These are phyloP conservation scores for Monomorium pharaonis DNA, from an alignment of 1,140 invertebrate genomes.

Conservation along the genomic window DNA sequence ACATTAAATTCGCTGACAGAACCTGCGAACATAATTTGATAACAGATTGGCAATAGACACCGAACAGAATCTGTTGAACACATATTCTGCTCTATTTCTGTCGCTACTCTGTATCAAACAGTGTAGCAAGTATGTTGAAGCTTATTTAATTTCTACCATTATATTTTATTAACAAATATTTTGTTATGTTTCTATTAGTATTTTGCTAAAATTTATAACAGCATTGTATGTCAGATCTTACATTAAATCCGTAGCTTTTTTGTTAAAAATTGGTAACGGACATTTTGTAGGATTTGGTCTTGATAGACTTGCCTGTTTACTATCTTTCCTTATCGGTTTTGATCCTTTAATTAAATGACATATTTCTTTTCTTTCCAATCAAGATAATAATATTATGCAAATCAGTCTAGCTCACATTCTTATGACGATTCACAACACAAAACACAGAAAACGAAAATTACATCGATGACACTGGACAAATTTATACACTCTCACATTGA, in stretches of 20 bases:
- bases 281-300: not conserved
- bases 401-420: not conserved
- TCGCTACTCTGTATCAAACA: not conserved
- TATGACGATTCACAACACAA: not conserved
- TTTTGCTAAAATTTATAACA: not conserved
- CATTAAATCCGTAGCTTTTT: not conserved
- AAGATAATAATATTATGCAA: not conserved
- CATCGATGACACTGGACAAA: slow-evolving; percentile 71
- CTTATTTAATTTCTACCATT: not conserved
- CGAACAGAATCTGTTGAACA: not conserved
- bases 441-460: slow-evolving; percentile 35
- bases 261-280: not conserved
- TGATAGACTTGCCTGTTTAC: not conserved
- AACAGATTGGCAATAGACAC: not conserved
- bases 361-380: not conserved
- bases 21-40: not conserved
- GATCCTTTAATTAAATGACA: not conserved
- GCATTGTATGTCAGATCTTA: not conserved
- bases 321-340: not conserved
- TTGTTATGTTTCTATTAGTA: not conserved
- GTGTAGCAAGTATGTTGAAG: not conserved
- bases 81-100: not conserved
- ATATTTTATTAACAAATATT: not conserved
- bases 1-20: not conserved
- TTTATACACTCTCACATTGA: slow-evolving; percentile 60